Percentiles rank a stretch among this genome's conserved stretches.
phyloP scores from a whole-genome alignment of 2,113 vertebrate species.

The Lasiurus borealis region DNA sequence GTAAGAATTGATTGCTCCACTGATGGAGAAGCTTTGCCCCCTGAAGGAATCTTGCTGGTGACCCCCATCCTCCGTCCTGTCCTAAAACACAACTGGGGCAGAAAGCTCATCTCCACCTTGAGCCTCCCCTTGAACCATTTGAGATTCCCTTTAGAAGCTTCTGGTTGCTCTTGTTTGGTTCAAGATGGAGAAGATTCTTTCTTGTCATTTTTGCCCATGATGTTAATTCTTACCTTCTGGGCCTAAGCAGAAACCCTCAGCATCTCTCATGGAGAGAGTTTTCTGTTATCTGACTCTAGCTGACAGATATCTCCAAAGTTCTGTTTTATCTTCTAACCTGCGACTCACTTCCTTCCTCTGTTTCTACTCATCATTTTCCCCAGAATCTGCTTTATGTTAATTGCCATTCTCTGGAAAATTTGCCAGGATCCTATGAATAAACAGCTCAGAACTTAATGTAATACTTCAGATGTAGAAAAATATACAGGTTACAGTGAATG shows the following conservation, averaged over 20 bases:
- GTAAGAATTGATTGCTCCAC: not conserved
- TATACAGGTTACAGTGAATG: not conserved
- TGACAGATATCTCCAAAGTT: not conserved
- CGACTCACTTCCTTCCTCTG: not conserved
- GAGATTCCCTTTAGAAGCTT: not conserved
- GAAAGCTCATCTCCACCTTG: not conserved
- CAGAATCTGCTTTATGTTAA: not conserved
- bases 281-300: not conserved
- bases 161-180: not conserved
- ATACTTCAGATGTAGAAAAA: not conserved
- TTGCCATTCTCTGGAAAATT: not conserved
- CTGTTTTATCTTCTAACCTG: not conserved
- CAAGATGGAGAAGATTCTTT: not conserved
- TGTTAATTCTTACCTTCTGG: not conserved
- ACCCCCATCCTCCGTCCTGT: accelerated
- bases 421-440: not conserved
- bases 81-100: not conserved
- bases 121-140: not conserved
- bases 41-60: not conserved
- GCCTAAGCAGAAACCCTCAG: not conserved
- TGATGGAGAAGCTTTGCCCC: not conserved
- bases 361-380: not conserved
- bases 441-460: not conserved
- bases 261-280: not conserved
- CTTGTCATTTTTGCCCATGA: not conserved